phyloP scores from a whole-genome alignment of 2,113 vertebrate genomes.

The Corvus hawaiiensis region DNA sequence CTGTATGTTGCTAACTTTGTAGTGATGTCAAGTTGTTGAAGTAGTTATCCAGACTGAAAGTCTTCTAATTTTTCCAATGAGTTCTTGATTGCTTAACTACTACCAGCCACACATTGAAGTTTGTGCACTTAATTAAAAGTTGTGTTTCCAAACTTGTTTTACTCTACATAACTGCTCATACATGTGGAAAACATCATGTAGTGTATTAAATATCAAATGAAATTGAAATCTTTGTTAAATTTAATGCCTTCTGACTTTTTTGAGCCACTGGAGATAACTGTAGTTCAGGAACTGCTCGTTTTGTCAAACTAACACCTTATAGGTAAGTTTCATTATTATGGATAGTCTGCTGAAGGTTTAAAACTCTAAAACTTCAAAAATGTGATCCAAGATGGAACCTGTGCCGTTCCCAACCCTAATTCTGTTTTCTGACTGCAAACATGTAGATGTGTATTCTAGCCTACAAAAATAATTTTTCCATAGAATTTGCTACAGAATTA shows the following conservation, averaged over 20 bases:
- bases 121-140: background rate
- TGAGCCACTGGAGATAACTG: background rate
- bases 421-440: background rate
- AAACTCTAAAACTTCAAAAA: background rate
- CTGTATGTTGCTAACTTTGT: background rate
- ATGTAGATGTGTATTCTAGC: background rate
- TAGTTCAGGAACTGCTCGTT: background rate
- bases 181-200: background rate
- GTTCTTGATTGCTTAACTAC: background rate
- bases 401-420: background rate
- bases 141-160: background rate
- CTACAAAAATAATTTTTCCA: background rate
- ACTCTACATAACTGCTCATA: background rate
- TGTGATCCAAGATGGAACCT: background rate
- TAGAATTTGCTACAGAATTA: background rate
- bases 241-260: background rate
- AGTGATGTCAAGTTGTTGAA: background rate
- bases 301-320: background rate
- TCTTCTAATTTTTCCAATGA: background rate
- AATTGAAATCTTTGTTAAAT: background rate
- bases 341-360: background rate
- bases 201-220: background rate
- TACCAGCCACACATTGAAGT: background rate
- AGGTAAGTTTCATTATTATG: background rate
- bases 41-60: background rate